Conservation (phyloP, 2,113 vertebrate genomes). For the Mirounga angustirostris region DNA sequence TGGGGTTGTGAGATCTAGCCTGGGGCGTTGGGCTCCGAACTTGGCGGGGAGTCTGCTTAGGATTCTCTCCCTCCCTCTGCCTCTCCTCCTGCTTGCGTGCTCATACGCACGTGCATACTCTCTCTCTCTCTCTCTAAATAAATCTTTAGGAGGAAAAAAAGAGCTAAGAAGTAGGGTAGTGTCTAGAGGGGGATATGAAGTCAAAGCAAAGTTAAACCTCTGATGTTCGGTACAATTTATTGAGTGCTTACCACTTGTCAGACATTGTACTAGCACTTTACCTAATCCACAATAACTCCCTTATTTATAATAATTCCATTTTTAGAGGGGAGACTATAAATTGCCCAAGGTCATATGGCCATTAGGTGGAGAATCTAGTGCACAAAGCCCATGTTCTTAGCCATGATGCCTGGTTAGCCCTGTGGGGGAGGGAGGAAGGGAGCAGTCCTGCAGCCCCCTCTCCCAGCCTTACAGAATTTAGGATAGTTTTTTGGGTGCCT, state of each 20-base stretch:
- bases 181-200: not conserved
- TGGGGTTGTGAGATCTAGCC: not conserved
- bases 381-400: not conserved
- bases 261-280: not conserved
- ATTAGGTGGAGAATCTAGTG: not conserved
- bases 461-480: not conserved
- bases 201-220: not conserved
- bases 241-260: not conserved
- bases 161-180: not conserved
- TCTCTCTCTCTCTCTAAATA: not conserved
- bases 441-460: not conserved
- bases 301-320: not conserved
- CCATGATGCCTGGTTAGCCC: not conserved
- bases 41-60: not conserved
- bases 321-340: not conserved
- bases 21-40: accelerated
- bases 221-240: not conserved
- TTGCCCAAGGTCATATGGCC: not conserved
- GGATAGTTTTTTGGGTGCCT: not conserved
- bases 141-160: not conserved
- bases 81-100: not conserved
- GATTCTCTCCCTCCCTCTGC: not conserved
- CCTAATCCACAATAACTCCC: not conserved
- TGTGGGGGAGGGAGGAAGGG: not conserved
- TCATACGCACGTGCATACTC: not conserved